phyloP scores from a whole-genome alignment of 2,113 vertebrate species.

The Bubo bubo region DNA sequence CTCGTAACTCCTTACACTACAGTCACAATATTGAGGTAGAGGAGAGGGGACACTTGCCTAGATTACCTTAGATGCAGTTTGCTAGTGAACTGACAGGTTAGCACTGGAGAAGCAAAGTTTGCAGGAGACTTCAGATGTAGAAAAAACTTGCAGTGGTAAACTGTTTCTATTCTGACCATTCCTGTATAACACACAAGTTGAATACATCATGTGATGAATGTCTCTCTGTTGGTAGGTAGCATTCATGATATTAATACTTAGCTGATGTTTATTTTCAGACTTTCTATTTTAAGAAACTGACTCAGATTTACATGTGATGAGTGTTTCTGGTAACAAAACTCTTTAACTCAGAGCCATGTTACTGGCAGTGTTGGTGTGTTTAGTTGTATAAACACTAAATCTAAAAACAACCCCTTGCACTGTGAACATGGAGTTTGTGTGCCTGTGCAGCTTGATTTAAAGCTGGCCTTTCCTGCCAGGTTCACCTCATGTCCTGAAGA shows the following conservation, averaged over 20 bases:
- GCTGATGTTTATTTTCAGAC: not conserved
- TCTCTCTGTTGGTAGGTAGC: not conserved
- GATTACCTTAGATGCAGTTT: not conserved
- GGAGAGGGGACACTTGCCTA: fast-evolving
- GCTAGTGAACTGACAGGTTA: not conserved
- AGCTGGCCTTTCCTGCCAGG: not conserved
- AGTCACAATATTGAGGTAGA: not conserved
- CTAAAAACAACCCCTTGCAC: not conserved
- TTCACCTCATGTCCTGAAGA: not conserved
- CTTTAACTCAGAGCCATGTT: not conserved
- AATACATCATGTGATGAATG: not conserved
- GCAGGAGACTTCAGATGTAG: not conserved
- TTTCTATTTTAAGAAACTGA: not conserved
- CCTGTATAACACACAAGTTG: not conserved
- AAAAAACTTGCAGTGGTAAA: not conserved
- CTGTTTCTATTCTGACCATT: not conserved
- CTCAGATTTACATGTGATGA: not conserved
- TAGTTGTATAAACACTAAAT: not conserved
- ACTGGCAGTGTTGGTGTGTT: not conserved
- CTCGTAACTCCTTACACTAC: fast-evolving
- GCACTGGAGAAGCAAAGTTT: not conserved
- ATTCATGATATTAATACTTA: not conserved
- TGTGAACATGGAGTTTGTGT: not conserved
- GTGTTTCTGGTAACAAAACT: not conserved
- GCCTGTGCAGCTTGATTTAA: not conserved